Evolutionary conservation across 2,113 vertebrate genomes (phyloP).

Genomic region (Carassius gibelio): DNA sequence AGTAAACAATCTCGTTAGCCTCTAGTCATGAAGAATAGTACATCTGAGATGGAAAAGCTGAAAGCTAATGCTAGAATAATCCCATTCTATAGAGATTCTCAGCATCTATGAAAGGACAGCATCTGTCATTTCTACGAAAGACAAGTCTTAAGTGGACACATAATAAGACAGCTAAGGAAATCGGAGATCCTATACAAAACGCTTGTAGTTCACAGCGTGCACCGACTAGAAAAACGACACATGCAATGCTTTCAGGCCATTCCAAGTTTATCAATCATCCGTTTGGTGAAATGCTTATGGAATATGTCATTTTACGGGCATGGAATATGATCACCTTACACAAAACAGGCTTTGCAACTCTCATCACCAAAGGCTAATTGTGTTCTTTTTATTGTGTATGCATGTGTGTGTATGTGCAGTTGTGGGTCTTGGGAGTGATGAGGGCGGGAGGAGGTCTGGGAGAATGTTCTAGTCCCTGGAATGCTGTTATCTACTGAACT

Average conservation of each 20-base stretch:
- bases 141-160: conserved; percentile 1
- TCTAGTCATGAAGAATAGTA: conserved; percentile 10
- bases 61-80: background rate
- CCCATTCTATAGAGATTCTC: background rate
- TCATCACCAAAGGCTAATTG: background rate
- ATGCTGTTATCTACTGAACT: conserved; percentile 33
- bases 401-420: background rate
- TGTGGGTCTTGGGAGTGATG: conserved; percentile 9
- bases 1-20: conserved; percentile 14
- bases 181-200: background rate
- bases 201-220: too few species aligned
- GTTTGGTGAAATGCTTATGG: background rate
- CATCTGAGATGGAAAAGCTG: background rate
- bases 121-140: background rate
- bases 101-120: background rate
- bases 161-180: background rate
- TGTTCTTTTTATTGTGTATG: background rate
- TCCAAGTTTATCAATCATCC: background rate
- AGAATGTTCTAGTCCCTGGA: conserved; percentile 39
- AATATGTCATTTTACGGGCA: background rate
- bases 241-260: background rate
- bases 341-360: conserved; percentile 4
- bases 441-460: conserved; percentile 7
- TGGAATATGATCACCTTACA: background rate
- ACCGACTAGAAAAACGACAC: background rate